phyloP scores from a whole-genome alignment of 1,140 invertebrate genomes.

The Gonatopus flavifemur region DNA sequence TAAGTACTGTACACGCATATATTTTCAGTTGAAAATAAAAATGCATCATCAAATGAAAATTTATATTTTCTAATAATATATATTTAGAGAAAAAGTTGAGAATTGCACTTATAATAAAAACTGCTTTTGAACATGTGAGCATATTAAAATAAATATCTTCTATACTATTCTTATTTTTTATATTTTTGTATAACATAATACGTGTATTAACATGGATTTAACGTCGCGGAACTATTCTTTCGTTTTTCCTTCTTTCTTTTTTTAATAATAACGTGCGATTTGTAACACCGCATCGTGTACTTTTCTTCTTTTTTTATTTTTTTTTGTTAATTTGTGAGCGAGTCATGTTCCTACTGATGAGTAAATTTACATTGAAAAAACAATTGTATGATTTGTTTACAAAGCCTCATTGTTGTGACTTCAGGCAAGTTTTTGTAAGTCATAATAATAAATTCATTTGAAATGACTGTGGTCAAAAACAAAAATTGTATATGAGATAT shows the following conservation, averaged over 20 bases:
- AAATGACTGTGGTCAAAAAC: too few species aligned
- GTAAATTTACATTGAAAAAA: constrained; percentile 15
- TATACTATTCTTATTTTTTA: constrained; percentile 45
- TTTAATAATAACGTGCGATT: constrained; percentile 19
- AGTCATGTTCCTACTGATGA: constrained; percentile 21
- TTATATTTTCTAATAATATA: constrained; percentile 28
- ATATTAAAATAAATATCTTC: constrained; percentile 55
- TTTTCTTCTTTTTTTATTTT: constrained; percentile 9
- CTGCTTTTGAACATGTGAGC: constrained; percentile 35
- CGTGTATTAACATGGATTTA: constrained; percentile 44
- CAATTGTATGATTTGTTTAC: constrained; percentile 13
- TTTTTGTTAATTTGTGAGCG: constrained; percentile 7
- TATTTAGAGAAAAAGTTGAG: too few species aligned
- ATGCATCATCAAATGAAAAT: constrained; percentile 18
- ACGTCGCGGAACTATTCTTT: constrained; percentile 45
- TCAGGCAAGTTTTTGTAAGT: constrained; percentile 1
- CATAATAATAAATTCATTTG: too few species aligned
- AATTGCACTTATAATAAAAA: constrained; percentile 46
- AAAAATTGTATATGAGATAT: too few species aligned
- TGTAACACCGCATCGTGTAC: constrained; percentile 12
- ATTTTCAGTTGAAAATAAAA: constrained; percentile 17
- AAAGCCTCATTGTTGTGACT: constrained; percentile 15
- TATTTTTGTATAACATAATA: constrained; percentile 43
- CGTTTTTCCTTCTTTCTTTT: too few species aligned
- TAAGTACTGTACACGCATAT: too few species aligned